Conservation (phyloP, 2,113 vertebrate species). For the Prochilodus magdalenae region DNA sequence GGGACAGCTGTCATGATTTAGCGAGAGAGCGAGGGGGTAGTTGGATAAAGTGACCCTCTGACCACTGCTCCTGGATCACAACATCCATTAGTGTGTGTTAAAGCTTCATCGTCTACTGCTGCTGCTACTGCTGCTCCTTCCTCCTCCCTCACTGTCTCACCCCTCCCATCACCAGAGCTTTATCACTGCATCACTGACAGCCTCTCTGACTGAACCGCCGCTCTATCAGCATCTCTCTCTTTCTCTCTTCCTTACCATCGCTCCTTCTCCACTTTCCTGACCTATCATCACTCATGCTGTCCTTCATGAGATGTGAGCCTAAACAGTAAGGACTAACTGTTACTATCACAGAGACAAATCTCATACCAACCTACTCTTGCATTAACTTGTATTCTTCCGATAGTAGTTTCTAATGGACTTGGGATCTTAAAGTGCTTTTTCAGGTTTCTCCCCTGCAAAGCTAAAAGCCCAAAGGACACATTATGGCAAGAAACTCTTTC, state of each 20-base stretch:
- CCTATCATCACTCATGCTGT: slow-evolving; percentile 16
- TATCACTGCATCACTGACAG: slow-evolving; percentile 35
- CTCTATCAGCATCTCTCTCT: slow-evolving; percentile 20
- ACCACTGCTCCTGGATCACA: slow-evolving; percentile 23
- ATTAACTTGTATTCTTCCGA: no score
- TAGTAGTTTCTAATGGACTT: no score
- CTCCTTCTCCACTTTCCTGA: not conserved
- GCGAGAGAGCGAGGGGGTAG: not conserved
- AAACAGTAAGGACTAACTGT: not conserved
- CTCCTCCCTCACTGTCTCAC: slow-evolving; percentile 2
- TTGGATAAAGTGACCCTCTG: slow-evolving; percentile 16
- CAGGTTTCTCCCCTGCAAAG: no score
- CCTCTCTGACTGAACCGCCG: slow-evolving; percentile 2
- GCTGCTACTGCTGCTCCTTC: no score
- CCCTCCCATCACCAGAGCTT: not conserved
- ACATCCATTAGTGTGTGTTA: slow-evolving; percentile 45
- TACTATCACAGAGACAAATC: not conserved
- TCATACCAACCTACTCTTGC: not conserved
- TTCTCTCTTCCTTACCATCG: not conserved
- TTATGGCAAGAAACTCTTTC: no score
- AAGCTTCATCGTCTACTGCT: not conserved
- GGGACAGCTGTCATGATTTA: slow-evolving; percentile 11
- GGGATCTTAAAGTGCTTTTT: no score
- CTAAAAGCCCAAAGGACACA: no score
- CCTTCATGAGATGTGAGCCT: slow-evolving; percentile 3